These are phyloP conservation scores for Cinclus mexicanus DNA, from an alignment of 2,113 vertebrate genomes.

Conservation along the genomic window DNA sequence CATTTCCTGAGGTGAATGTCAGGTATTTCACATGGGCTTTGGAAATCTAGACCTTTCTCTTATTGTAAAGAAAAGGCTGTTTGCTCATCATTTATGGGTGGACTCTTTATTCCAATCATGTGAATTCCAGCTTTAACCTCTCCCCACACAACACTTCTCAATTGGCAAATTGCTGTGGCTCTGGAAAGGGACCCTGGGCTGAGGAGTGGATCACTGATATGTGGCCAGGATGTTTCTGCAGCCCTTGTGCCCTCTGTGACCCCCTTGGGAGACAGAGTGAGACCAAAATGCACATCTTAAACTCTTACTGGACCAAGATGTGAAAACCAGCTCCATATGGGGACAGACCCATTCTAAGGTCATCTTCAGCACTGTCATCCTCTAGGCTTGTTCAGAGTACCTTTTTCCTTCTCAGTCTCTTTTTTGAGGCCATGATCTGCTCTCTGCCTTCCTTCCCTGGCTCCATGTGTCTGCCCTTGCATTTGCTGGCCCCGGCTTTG, in stretches of 20 bases:
- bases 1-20: not conserved
- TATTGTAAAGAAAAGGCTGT: not conserved
- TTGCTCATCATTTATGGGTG: not conserved
- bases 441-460: not conserved
- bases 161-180: not conserved
- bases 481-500: not conserved
- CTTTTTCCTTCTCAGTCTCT: not conserved
- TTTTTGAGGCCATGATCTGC: not conserved
- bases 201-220: not conserved
- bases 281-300: not conserved
- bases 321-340: not conserved
- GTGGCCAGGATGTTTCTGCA: not conserved
- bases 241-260: not conserved
- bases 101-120: not conserved
- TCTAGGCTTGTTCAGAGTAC: not conserved
- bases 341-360: not conserved
- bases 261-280: not conserved
- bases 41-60: not conserved
- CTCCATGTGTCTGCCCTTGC: not conserved
- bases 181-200: not conserved
- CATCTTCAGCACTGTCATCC: not conserved
- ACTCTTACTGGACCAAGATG: not conserved
- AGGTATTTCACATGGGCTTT: not conserved
- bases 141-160: not conserved
- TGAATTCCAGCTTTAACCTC: not conserved